Evolutionary conservation across 2,888 invertebrate species (phyloP).

Genomic region (Amitus sp.): DNA sequence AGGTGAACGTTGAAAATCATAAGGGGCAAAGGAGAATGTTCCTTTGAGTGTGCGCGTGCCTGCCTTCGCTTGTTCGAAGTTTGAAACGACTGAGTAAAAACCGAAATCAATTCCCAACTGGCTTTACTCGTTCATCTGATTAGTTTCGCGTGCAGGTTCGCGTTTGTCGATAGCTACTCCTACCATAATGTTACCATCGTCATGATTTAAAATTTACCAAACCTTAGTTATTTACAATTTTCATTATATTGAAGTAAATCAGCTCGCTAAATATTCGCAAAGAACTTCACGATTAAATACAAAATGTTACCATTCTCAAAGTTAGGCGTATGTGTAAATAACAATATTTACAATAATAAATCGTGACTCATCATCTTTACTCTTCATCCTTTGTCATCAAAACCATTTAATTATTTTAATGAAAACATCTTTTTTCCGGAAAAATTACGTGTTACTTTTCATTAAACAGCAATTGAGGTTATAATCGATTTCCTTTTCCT

Average conservation of each 20-base stretch:
- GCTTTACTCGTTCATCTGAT: neutral
- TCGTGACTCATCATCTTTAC: conserved; percentile 53
- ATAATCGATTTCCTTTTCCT: too few species aligned
- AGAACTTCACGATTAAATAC: conserved; percentile 42
- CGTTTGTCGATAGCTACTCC: conserved; percentile 11
- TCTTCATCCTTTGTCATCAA: conserved; percentile 2
- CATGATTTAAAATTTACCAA: conserved; percentile 50
- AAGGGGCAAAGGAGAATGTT: neutral
- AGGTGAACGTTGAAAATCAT: neutral
- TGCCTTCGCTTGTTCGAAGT: conserved; percentile 15
- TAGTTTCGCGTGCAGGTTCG: conserved; percentile 12
- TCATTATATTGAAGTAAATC: conserved; percentile 58
- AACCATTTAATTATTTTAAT: neutral
- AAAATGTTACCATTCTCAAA: conserved; percentile 54
- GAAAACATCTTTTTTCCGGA: conserved; percentile 1
- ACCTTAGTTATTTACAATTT: conserved; percentile 57
- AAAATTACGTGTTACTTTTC: too few species aligned
- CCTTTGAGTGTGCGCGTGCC: neutral
- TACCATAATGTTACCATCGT: conserved; percentile 43
- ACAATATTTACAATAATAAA: conserved; percentile 61
- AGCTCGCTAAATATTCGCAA: conserved; percentile 46
- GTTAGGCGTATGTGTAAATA: conserved; percentile 63
- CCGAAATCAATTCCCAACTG: neutral
- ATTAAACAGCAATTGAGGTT: too few species aligned
- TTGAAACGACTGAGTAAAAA: neutral